Evolutionary conservation across 2,888 invertebrate species (phyloP).

Genomic region (Pyralis farinalis): DNA sequence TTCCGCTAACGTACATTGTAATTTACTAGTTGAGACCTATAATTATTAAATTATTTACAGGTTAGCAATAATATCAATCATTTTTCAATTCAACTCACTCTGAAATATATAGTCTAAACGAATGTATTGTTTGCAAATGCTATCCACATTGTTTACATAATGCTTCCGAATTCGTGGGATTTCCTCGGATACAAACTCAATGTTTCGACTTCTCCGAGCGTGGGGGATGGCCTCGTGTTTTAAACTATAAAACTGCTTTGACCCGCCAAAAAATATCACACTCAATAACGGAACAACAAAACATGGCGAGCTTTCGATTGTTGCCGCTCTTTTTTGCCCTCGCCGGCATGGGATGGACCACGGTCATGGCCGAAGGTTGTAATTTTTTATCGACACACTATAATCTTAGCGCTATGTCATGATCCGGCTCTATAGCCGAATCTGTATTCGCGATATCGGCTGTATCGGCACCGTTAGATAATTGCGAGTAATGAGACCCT

Average conservation of each 20-base stretch:
- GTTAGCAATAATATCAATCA: too few relatives aligned
- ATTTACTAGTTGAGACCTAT: neutral
- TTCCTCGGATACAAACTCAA: slow-evolving; percentile 38
- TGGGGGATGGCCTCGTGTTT: slow-evolving; percentile 66
- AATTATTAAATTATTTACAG: neutral
- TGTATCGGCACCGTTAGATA: slow-evolving; percentile 34
- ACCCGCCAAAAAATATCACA: slow-evolving; percentile 42
- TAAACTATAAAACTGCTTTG: slow-evolving; percentile 65
- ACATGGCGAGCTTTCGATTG: slow-evolving; percentile 41
- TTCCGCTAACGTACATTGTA: neutral
- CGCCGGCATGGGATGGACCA: slow-evolving; percentile 31
- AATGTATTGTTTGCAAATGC: slow-evolving; percentile 32
- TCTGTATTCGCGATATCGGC: slow-evolving; percentile 33
- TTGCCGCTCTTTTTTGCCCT: slow-evolving; percentile 37
- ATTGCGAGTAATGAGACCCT: slow-evolving; percentile 32
- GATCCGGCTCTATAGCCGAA: slow-evolving; percentile 32
- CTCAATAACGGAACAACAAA: slow-evolving; percentile 42
- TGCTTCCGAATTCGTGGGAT: slow-evolving; percentile 53
- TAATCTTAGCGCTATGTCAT: slow-evolving; percentile 35
- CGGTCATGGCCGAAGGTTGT: slow-evolving; percentile 53
- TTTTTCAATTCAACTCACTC: too few relatives aligned
- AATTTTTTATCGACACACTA: slow-evolving; percentile 37
- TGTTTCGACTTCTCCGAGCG: slow-evolving; percentile 30
- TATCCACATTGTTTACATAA: slow-evolving; percentile 18
- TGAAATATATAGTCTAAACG: slow-evolving; percentile 14